Percentiles rank a stretch among this genome's conserved stretches.
Conservation (phyloP, 2,113 vertebrate genomes). For the Taurulus bubalis region DNA sequence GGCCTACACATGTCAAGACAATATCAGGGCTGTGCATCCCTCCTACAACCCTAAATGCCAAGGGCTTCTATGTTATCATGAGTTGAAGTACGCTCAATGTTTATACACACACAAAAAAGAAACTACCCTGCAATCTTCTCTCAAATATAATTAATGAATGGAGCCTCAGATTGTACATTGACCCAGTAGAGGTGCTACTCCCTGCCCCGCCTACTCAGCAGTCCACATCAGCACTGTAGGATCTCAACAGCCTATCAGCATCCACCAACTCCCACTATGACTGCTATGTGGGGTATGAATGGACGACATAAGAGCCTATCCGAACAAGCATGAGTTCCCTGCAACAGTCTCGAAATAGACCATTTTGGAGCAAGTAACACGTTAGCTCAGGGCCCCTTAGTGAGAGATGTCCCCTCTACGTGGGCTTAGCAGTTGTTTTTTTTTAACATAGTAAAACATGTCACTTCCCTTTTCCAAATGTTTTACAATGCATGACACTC, state of each 20-base stretch:
- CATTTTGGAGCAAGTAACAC: constrained; percentile 40
- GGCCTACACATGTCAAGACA: not conserved
- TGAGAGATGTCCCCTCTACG: not conserved
- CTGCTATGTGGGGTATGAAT: constrained; percentile 64
- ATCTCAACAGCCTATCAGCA: constrained; percentile 69
- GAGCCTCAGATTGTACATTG: constrained; percentile 24
- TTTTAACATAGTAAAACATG: not conserved
- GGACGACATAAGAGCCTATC: constrained; percentile 70
- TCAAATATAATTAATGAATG: constrained; percentile 7
- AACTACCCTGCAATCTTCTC: not conserved
- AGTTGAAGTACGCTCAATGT: not conserved
- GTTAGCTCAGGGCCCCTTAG: constrained; percentile 10
- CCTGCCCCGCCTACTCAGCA: constrained; percentile 60
- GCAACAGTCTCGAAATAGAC: constrained; percentile 68
- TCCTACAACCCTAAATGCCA: not conserved
- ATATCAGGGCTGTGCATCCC: not conserved
- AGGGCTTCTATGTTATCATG: not conserved
- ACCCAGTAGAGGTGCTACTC: constrained; percentile 14
- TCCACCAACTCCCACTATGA: constrained; percentile 71
- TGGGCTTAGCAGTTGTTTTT: not conserved
- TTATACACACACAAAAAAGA: not conserved
- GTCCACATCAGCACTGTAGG: constrained; percentile 82
- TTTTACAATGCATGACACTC: not conserved
- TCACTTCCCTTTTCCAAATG: not conserved
- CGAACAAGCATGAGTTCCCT: constrained; percentile 23